Evolutionary conservation across 2,888 invertebrate genomes (phyloP).

Genomic region (Trichacis sp.): DNA sequence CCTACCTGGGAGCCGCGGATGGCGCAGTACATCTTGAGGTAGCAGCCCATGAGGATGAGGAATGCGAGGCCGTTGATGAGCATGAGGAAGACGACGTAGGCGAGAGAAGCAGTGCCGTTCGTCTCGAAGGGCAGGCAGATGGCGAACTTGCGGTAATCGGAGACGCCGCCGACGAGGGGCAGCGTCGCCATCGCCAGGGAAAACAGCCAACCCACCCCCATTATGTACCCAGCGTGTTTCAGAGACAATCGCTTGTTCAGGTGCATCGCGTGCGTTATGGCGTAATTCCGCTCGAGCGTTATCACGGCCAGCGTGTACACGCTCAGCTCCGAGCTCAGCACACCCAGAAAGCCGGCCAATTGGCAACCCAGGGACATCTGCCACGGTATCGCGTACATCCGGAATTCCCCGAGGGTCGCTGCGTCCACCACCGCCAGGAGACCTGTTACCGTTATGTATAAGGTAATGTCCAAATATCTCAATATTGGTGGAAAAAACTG

Average conservation of each 20-base stretch:
- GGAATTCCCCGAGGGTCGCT: slow-evolving; percentile 94
- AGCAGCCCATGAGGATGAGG: slow-evolving; percentile 94
- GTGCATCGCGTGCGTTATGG: slow-evolving; percentile 98
- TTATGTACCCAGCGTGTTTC: slow-evolving; percentile 90
- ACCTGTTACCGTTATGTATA: too few relatives aligned
- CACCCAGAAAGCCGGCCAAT: slow-evolving; percentile 94
- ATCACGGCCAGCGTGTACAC: slow-evolving; percentile 97
- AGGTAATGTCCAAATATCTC: too few relatives aligned
- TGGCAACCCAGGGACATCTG: slow-evolving; percentile 95
- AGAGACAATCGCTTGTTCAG: slow-evolving; percentile 93
- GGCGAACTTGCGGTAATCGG: slow-evolving; percentile 96
- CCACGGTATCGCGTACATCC: slow-evolving; percentile 97
- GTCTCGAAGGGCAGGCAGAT: slow-evolving; percentile 97
- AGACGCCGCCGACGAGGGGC: slow-evolving; percentile 91
- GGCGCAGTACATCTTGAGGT: slow-evolving; percentile 97
- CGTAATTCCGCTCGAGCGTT: slow-evolving; percentile 94
- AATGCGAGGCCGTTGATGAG: slow-evolving; percentile 94
- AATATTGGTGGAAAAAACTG: too few relatives aligned
- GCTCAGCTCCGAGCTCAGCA: slow-evolving; percentile 92
- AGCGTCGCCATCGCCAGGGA: slow-evolving; percentile 87
- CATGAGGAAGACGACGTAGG: slow-evolving; percentile 92
- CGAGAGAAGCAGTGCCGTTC: slow-evolving; percentile 80
- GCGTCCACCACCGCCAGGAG: slow-evolving; percentile 96
- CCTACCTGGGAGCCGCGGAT: slow-evolving; percentile 95
- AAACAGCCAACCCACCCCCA: slow-evolving; percentile 94